These are phyloP conservation scores for Sialia sialis DNA, from an alignment of 2,113 vertebrate genomes.

Conservation along the genomic window DNA sequence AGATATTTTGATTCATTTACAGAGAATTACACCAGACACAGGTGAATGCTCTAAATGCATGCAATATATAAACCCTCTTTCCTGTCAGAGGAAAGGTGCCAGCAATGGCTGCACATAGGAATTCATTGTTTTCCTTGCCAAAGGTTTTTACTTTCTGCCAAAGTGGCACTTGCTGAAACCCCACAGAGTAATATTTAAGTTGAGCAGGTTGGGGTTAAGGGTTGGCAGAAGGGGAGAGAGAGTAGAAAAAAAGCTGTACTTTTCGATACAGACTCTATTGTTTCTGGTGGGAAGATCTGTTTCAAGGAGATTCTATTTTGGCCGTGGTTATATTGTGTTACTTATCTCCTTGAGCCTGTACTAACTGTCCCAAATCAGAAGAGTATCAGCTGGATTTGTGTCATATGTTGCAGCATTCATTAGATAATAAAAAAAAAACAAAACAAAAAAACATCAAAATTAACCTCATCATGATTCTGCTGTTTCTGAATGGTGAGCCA, in stretches of 20 bases:
- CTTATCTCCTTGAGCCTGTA: not conserved
- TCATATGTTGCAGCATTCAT: not conserved
- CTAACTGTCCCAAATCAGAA: not conserved
- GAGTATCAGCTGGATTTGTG: not conserved
- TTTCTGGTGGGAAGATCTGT: not conserved
- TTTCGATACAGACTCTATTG: not conserved
- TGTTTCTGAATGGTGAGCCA: not conserved
- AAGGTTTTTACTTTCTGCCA: not conserved
- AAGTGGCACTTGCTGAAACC: not conserved
- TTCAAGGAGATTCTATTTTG: not conserved
- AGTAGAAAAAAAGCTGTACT: not conserved
- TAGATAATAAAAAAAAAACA: not conserved
- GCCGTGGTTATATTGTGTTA: not conserved
- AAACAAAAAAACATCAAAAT: fast-evolving
- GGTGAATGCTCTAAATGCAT: not conserved
- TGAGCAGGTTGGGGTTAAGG: not conserved
- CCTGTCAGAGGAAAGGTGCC: not conserved
- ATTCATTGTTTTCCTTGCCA: not conserved
- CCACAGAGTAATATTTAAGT: not conserved
- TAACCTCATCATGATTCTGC: not conserved
- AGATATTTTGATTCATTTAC: not conserved
- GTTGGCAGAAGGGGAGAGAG: not conserved
- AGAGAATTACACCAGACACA: not conserved
- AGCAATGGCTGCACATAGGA: not conserved
- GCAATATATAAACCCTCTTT: not conserved